These are phyloP conservation scores for Centroberyx gerrardi DNA, from an alignment of 2,797 vertebrate species.

Conservation along the genomic window DNA sequence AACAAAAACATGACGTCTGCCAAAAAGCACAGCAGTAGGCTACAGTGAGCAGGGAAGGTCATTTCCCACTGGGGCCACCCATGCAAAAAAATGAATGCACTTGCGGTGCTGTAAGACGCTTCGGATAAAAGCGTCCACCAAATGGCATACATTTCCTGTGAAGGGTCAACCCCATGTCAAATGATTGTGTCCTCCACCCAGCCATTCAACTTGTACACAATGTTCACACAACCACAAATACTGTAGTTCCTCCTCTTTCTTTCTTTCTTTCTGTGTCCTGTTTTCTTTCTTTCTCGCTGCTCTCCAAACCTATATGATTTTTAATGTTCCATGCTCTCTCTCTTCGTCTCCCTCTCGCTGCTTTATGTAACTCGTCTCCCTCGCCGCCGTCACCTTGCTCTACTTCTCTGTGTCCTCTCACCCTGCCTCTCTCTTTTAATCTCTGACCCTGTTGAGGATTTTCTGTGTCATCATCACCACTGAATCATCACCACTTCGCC, in stretches of 20 bases:
- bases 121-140: constrained; percentile 55
- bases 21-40: constrained; percentile 43
- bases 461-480: constrained; percentile 17
- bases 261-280: constrained; percentile 32
- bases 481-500: constrained; percentile 21
- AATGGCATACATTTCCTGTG: constrained; percentile 69
- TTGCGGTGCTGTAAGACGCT: constrained; percentile 40
- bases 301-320: constrained; percentile 46
- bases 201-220: constrained; percentile 76
- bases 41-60: constrained; percentile 54
- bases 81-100: constrained; percentile 62
- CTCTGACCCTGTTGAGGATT: constrained; percentile 14
- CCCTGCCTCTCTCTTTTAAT: constrained; percentile 5
- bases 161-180: constrained; percentile 66
- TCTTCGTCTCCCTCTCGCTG: constrained; percentile 30
- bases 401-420: constrained; percentile 12
- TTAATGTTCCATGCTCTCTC: constrained; percentile 32
- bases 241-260: constrained; percentile 55
- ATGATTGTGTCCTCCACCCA: constrained; percentile 76
- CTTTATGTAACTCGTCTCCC: constrained; percentile 21
- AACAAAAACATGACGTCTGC: constrained; percentile 61
- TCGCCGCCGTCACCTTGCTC: constrained; percentile 15
- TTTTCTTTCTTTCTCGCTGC: constrained; percentile 48
- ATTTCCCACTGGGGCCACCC: constrained; percentile 39
- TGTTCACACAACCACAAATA: constrained; percentile 69